Conservation (phyloP, 2,113 vertebrate genomes). For the Toxotes jaculatrix region DNA sequence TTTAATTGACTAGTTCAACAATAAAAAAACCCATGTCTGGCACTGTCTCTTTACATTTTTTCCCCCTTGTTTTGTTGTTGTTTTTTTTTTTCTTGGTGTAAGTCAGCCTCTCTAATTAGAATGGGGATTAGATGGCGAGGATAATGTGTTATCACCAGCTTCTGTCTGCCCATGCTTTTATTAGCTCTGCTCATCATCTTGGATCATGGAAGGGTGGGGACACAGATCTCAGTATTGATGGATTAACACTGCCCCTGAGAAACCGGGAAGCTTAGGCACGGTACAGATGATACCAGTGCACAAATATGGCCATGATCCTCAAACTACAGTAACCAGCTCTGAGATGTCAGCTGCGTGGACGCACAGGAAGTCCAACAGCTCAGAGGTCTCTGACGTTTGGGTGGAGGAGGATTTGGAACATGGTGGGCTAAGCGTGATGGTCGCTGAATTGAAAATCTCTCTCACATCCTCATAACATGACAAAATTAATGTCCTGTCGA, state of each 20-base stretch:
- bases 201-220: constrained; percentile 42
- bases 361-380: constrained; percentile 48
- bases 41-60: constrained; percentile 5
- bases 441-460: constrained; percentile 55
- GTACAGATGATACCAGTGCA: constrained; percentile 49
- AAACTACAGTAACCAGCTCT: constrained; percentile 28
- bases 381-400: constrained; percentile 37
- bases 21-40: constrained; percentile 18
- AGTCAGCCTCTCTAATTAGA: constrained; percentile 72
- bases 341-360: constrained; percentile 3
- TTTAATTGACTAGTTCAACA: constrained; percentile 33
- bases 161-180: constrained; percentile 68
- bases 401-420: constrained; percentile 59
- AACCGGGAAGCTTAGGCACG: constrained; percentile 27
- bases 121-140: constrained; percentile 67
- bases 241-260: constrained; percentile 60
- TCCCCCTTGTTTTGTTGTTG: not conserved
- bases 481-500: constrained; percentile 26
- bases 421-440: constrained; percentile 56
- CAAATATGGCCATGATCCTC: constrained; percentile 29
- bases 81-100: constrained; percentile 46
- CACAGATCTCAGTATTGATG: constrained; percentile 43
- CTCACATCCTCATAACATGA: constrained; percentile 20
- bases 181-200: constrained; percentile 69
- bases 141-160: constrained; percentile 68